Percentiles rank a stretch among this genome's conserved stretches.
Conservation (phyloP, 2,888 invertebrate genomes). For the Eilema sororculum region DNA sequence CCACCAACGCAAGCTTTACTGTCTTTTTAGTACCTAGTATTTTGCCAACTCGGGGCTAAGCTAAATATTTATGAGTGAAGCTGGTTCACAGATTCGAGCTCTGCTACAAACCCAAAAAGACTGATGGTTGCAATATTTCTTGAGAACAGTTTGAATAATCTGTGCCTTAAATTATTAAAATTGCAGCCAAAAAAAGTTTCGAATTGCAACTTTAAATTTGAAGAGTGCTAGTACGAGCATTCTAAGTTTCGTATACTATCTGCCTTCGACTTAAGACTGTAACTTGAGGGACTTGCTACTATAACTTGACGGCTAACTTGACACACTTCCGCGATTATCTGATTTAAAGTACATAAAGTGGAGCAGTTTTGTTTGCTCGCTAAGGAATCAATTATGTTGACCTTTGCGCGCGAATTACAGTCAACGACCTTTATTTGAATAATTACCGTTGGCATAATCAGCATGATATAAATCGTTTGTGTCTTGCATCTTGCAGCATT, state of each 20-base stretch:
- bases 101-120: background rate
- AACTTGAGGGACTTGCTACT: background rate
- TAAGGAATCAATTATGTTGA: slow-evolving; percentile 62
- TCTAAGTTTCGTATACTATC: too few relatives aligned
- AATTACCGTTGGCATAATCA: slow-evolving; percentile 49
- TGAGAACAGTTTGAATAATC: too few relatives aligned
- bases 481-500: slow-evolving; percentile 20
- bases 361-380: slow-evolving; percentile 41
- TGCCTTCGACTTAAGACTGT: too few relatives aligned
- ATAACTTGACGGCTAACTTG: slow-evolving; percentile 17
- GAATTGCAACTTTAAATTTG: too few relatives aligned
- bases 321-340: slow-evolving; percentile 42
- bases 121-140: background rate
- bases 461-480: slow-evolving; percentile 33
- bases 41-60: background rate
- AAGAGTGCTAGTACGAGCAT: too few relatives aligned
- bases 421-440: slow-evolving; percentile 59
- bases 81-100: background rate
- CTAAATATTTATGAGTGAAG: background rate
- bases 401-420: slow-evolving; percentile 61
- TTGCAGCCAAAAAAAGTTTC: background rate
- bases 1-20: background rate
- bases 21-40: background rate
- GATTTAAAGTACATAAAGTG: slow-evolving; percentile 35
- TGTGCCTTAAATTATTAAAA: background rate